These are phyloP conservation scores for Yponomeuta malinellus DNA, from an alignment of 2,888 invertebrate species.

Conservation along the genomic window DNA sequence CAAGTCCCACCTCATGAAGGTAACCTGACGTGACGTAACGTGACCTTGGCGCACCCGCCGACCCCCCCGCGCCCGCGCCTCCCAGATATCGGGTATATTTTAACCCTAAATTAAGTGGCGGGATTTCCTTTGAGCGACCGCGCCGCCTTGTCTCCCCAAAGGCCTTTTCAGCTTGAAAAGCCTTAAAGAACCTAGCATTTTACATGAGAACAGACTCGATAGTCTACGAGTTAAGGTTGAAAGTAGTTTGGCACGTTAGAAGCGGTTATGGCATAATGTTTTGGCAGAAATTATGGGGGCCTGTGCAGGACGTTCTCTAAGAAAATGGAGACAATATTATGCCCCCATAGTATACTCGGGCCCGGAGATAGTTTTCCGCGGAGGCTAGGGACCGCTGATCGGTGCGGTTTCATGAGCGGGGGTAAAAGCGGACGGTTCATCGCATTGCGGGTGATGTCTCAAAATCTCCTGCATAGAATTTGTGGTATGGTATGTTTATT, in stretches of 20 bases:
- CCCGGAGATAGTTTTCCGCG: slow-evolving; percentile 26
- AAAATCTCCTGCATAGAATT: too few relatives aligned
- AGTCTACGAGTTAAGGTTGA: slow-evolving; percentile 11
- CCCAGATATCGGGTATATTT: slow-evolving; percentile 48
- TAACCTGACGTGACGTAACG: slow-evolving; percentile 27
- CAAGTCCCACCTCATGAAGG: slow-evolving; percentile 4
- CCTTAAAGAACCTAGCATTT: slow-evolving; percentile 24
- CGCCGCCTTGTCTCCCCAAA: slow-evolving; percentile 56
- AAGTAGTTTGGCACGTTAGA: not conserved
- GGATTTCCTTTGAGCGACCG: slow-evolving; percentile 46
- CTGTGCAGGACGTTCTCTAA: slow-evolving; percentile 61
- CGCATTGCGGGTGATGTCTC: too few relatives aligned
- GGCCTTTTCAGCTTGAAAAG: slow-evolving; percentile 23
- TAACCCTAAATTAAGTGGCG: slow-evolving; percentile 60
- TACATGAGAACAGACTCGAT: slow-evolving; percentile 19
- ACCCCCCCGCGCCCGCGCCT: not conserved
- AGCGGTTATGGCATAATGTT: not conserved
- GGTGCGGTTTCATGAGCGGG: not conserved
- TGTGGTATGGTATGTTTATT: too few relatives aligned
- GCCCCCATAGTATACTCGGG: slow-evolving; percentile 43
- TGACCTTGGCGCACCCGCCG: slow-evolving; percentile 48
- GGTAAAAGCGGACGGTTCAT: too few relatives aligned
- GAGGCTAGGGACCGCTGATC: not conserved
- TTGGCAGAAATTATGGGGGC: slow-evolving; percentile 45
- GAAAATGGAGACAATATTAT: slow-evolving; percentile 69